Evolutionary conservation across 2,113 vertebrate species (phyloP).

Genomic region (Naja naja): DNA sequence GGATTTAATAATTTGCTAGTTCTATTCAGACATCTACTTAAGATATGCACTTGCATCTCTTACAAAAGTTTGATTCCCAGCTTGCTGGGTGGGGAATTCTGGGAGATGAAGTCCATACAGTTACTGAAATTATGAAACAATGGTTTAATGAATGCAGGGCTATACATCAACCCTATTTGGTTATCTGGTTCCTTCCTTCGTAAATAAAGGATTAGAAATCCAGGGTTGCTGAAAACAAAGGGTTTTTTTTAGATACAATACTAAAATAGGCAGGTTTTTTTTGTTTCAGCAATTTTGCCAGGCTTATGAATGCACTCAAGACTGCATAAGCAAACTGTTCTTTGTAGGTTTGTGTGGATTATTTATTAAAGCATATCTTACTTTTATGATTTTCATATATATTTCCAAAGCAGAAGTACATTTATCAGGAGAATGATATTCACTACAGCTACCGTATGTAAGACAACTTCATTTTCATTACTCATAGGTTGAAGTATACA

Average conservation of each 20-base stretch:
- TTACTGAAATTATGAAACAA: neutral
- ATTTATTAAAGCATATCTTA: neutral
- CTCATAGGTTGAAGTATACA: neutral
- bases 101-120: neutral
- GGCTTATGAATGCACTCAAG: neutral
- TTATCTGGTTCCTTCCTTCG: constrained; percentile 6
- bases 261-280: neutral
- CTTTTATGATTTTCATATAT: constrained; percentile 1
- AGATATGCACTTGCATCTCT: neutral
- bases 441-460: neutral
- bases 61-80: neutral
- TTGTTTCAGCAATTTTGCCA: neutral
- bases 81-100: neutral
- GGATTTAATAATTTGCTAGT: neutral
- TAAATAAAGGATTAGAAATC: neutral
- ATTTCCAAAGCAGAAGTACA: neutral
- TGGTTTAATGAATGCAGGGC: neutral
- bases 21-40: constrained; percentile 7
- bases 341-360: constrained; percentile 3
- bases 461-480: neutral
- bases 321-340: neutral
- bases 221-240: neutral
- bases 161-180: neutral
- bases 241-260: neutral
- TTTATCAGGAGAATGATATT: neutral